Evolutionary conservation across 2,113 vertebrate species (phyloP).

Genomic region (Sturnira hondurensis): DNA sequence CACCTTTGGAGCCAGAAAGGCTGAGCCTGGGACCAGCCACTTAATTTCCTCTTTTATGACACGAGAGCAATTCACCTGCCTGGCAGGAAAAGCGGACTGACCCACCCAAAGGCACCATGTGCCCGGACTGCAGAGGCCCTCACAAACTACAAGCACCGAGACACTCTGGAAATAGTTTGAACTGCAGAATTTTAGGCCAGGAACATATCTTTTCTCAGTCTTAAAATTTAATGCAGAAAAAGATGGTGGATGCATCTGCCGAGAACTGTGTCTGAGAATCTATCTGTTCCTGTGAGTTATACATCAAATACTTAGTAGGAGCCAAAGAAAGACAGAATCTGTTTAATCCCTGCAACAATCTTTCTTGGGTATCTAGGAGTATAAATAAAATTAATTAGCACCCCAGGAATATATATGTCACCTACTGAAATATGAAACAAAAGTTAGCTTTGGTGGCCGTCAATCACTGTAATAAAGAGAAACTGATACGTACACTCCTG

Average conservation of each 20-base stretch:
- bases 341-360: not conserved
- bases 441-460: not conserved
- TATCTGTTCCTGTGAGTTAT: not conserved
- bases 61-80: not conserved
- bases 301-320: conserved; percentile 23
- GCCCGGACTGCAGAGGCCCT: not conserved
- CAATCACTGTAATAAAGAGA: not conserved
- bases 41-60: not conserved
- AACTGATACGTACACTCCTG: conserved; percentile 85
- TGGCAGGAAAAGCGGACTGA: not conserved
- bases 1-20: not conserved
- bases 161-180: not conserved
- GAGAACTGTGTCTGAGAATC: not conserved
- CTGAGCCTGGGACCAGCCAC: not conserved
- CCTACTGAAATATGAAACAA: not conserved
- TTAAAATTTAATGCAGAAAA: not conserved
- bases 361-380: not conserved
- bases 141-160: not conserved
- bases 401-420: not conserved
- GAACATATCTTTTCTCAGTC: not conserved
- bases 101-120: not conserved
- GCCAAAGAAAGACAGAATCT: not conserved
- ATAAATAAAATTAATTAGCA: conserved; percentile 1
- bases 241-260: not conserved
- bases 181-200: not conserved